Evolutionary conservation across 2,888 invertebrate species (phyloP), one percentile per base, ranked within the genome.

Genomic region (Xestia xanthographa): DNA sequence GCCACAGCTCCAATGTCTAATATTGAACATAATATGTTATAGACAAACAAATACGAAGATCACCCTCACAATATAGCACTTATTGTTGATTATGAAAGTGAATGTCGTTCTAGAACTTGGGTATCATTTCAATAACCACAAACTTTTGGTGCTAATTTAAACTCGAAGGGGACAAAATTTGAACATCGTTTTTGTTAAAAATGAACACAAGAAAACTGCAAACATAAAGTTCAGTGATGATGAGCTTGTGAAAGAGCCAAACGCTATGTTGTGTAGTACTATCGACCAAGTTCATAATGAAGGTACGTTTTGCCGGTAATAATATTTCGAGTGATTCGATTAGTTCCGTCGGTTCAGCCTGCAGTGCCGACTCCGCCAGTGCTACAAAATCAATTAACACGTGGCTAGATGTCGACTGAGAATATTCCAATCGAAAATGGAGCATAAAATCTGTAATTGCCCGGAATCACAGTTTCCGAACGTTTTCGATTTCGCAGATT

Each of bases 401-500:
- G 60, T 72, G 71, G 68, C 63, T 76, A 82, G 72, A 84, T 83
- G 71, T 83, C 75, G 84, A 85, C 84, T 79, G 75, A 82, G 86
- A 82, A 82, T 83, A 86, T 86, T 87, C 80, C 78, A 86, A 86
- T 85, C 80, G 87, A 87, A 90, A 90, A 90, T 88, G 86, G 84
- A 89, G 87, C 91, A 88, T 86, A 86, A 90, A 91, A 92, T 91
- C 87, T 88, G 83, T 90, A 91, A 92, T 91, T 86, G 87, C 77
- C 83, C 85, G 87, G 87, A 90, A 91, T 91, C 91, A 90, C 90
- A 91, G 91, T 91, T 92, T 92, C 91, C 91, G 91, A 90, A 89
- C 90, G 90, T 91, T 93, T 94, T 92, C 93, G 91, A 94, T 94
- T 92, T 92, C 79, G 87, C 87, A 91, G 92, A 91, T 93, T 91